Evolutionary conservation across 2,797 vertebrate species (phyloP).

Genomic region (Sparus aurata): DNA sequence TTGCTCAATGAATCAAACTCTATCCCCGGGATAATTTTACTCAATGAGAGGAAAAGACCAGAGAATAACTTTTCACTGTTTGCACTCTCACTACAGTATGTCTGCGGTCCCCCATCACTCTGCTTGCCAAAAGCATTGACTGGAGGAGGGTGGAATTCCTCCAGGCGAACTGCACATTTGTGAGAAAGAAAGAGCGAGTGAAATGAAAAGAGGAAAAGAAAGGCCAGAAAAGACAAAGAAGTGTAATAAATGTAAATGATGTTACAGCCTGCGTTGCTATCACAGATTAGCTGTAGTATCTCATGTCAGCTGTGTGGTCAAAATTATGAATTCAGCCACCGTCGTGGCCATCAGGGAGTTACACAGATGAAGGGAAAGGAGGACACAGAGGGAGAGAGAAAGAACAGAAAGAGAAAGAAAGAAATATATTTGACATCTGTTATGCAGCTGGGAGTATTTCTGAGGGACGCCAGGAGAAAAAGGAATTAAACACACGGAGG

Average conservation of each 20-base stretch:
- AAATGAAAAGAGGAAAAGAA: constrained; percentile 25
- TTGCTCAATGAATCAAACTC: constrained; percentile 52
- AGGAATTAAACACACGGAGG: constrained; percentile 70
- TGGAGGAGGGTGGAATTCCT: constrained; percentile 57
- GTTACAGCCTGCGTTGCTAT: constrained; percentile 25
- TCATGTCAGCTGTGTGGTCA: constrained; percentile 28
- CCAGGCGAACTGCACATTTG: constrained; percentile 42
- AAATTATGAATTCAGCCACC: constrained; percentile 46
- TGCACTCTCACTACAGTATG: constrained; percentile 51
- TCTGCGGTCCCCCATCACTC: constrained; percentile 49
- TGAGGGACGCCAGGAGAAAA: constrained; percentile 65
- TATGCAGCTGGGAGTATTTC: constrained; percentile 78
- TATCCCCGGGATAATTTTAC: constrained; percentile 45
- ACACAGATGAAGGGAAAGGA: constrained; percentile 31
- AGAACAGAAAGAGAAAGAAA: constrained; percentile 31
- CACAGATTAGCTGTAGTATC: constrained; percentile 16
- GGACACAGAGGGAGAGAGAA: neutral
- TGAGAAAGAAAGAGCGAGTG: constrained; percentile 19
- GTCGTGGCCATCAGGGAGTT: constrained; percentile 22
- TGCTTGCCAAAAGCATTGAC: constrained; percentile 56
- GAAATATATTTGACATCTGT: constrained; percentile 76
- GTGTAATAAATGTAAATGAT: constrained; percentile 38
- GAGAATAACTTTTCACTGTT: constrained; percentile 60
- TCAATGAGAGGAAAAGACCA: constrained; percentile 41
- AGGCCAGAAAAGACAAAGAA: neutral